Base-by-base conservation (phyloP, 2,113 vertebrate genomes). In the Aspidoscelis tigris region DNA sequence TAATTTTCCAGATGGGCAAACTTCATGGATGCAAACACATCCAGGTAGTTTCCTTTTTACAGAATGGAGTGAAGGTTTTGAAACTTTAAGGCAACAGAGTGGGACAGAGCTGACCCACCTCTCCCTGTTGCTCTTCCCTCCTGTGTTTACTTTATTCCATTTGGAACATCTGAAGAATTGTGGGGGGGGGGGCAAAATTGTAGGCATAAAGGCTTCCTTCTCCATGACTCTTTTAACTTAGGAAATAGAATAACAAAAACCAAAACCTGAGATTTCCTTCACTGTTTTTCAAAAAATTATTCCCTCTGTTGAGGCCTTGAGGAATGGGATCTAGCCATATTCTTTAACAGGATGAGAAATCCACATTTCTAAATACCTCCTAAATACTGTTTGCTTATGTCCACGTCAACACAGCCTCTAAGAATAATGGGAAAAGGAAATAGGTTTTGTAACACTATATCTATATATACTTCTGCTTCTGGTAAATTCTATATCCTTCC, bases 391-490 rank as follows among this genome's bases (percentile, higher is more conserved):
- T 70, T 72, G 53, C 68, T 78, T 78, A 47, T 71, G 76, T 47
- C 66, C 68, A 72, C 50, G 43, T 76, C 58, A 69, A 72, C 76
- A 33, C 7, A 78, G 55, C 55, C 39, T 72, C 76, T 44, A 73
- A 74, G 80, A 74, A 82, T 64, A 82, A 73, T 50, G 53, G 20
- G 41, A 39, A 44, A 41, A 71, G 53, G 76, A 84, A 72, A 84
- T 78, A 11, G 68, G 43, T 22, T 84, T 84, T 84, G 68, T 78
- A 84, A 78, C 43, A 66, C 1, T 22, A 53, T 10, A 16, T 88
- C 43, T 44, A 26, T 58, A 88, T 53, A 7, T 88, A 58, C 14
- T 53, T 78, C 75, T 82, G n/a, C 41, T 81, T 82, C 80, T 78
- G 66, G 72, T 70, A 78, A 77, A 47, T n/a, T 26, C 84, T 58